Percentiles rank a stretch among this genome's conserved stretches.
Evolutionary conservation across 2,113 vertebrate species (phyloP).

Genomic region (Cercocebus atys): DNA sequence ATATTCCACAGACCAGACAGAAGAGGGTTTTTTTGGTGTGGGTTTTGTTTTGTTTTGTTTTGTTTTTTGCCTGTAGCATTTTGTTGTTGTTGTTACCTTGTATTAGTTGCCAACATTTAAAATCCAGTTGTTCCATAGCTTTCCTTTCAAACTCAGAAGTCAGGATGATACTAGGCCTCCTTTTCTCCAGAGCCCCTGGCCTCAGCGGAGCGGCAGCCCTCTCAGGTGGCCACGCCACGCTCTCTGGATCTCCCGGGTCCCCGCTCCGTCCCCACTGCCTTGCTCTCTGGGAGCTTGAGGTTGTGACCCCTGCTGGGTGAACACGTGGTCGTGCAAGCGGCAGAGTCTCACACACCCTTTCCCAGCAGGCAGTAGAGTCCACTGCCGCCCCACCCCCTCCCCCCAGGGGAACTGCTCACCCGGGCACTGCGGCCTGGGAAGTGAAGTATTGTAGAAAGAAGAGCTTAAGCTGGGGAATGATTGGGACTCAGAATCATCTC

Average conservation of each 20-base stretch:
- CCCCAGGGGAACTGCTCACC: neutral
- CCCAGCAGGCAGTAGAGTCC: fast-evolving
- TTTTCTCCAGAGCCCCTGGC: neutral
- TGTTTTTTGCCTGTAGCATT: neutral
- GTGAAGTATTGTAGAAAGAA: neutral
- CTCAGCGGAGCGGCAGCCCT: neutral
- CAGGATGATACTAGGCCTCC: neutral
- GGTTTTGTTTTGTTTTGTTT: neutral
- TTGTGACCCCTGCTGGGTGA: neutral
- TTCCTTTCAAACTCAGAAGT: neutral
- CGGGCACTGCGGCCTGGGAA: neutral
- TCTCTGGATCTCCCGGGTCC: neutral
- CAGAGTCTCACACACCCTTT: neutral
- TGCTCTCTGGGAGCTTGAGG: neutral
- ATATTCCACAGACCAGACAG: too few relatives aligned
- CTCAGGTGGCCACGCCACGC: fast-evolving
- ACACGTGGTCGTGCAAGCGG: neutral
- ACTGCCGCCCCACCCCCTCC: neutral
- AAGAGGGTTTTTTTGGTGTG: neutral
- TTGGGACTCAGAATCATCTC: neutral
- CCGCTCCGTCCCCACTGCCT: too few relatives aligned
- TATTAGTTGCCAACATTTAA: neutral
- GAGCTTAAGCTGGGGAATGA: neutral
- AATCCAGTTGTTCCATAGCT: neutral
- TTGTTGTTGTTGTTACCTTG: neutral